Conservation (phyloP, 1,140 invertebrate species). For the Bicyclus anynana region DNA sequence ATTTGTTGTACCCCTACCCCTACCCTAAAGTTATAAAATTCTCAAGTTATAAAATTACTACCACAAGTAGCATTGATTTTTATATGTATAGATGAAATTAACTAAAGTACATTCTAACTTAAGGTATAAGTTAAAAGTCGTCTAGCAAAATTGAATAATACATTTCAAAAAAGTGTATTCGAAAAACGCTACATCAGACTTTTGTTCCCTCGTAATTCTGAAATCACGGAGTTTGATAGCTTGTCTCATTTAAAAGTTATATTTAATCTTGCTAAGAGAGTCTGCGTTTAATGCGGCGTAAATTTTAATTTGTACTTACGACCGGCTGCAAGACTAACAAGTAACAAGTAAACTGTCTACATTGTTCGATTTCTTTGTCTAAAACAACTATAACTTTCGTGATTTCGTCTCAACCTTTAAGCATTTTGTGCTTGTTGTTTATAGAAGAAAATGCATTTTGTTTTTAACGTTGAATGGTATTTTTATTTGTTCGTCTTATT, state of each 20-base stretch:
- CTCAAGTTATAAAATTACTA: no score
- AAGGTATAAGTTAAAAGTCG: no score
- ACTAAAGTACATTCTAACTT: no score
- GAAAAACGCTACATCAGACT: constrained; percentile 10
- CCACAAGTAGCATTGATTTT: no score
- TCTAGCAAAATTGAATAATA: no score
- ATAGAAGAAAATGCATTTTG: neutral
- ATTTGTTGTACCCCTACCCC: no score
- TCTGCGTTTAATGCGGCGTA: constrained; percentile 5
- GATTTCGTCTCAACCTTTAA: neutral
- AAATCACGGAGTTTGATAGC: neutral
- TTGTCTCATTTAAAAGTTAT: constrained; percentile 36
- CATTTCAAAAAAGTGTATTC: neutral
- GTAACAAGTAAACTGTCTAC: constrained; percentile 9
- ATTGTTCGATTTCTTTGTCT: constrained; percentile 8
- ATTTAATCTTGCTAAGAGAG: constrained; percentile 34
- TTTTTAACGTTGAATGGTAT: neutral
- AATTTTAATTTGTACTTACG: constrained; percentile 23
- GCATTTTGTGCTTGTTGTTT: neutral
- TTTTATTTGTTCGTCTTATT: no score
- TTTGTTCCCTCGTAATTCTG: neutral
- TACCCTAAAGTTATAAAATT: no score
- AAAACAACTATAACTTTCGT: constrained; percentile 1
- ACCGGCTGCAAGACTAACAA: constrained; percentile 8
- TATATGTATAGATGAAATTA: no score